These are phyloP conservation scores for Hemibagrus wyckioides DNA, from an alignment of 2,113 vertebrate genomes.

Conservation along the genomic window DNA sequence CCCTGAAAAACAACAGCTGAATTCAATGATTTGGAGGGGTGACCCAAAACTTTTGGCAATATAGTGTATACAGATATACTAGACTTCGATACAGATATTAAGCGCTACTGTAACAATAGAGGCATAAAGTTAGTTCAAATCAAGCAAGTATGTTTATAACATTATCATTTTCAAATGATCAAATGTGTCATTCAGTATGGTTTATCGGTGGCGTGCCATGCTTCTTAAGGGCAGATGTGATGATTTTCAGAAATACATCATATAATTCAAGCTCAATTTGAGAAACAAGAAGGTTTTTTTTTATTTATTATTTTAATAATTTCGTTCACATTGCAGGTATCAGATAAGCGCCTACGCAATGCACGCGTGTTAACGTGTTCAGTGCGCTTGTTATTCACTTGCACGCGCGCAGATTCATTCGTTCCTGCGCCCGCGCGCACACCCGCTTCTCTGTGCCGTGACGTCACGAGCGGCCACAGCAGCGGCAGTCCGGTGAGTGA, in stretches of 20 bases:
- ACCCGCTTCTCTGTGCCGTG: conserved; percentile 47
- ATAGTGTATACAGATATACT: neutral
- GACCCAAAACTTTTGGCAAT: no score
- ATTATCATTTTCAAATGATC: neutral
- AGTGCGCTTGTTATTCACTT: neutral
- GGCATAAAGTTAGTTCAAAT: neutral
- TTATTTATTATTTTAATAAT: no score
- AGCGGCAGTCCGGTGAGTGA: conserved; percentile 49
- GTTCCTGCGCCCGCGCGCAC: neutral
- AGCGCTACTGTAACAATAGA: neutral
- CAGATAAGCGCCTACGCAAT: no score
- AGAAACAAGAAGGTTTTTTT: no score
- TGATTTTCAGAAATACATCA: no score
- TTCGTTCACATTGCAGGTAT: neutral
- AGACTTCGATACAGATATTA: neutral
- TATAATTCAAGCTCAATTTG: neutral
- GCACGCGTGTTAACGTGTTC: neutral
- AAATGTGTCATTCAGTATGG: neutral
- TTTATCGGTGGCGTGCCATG: no score
- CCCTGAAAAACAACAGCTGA: no score
- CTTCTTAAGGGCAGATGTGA: no score
- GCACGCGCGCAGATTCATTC: neutral
- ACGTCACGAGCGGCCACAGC: conserved; percentile 64
- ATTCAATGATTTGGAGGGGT: no score
- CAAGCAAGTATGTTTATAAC: neutral